Conservation (phyloP, 2,113 vertebrate genomes). For the Pterocles burchelli region DNA sequence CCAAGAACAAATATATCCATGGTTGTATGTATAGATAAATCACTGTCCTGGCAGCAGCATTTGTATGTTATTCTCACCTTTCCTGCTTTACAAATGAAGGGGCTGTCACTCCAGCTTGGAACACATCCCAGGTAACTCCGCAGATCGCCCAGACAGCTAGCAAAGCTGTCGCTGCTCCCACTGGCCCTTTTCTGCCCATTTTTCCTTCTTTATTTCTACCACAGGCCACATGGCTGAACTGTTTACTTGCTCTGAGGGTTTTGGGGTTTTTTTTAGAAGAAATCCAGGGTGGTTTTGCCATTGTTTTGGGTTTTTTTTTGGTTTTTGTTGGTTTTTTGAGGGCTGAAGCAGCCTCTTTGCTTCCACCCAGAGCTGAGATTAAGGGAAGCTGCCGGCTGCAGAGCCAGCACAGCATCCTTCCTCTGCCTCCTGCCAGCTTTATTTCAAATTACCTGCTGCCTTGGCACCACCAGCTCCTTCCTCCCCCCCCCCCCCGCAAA, state of each 20-base stretch:
- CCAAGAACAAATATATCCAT: not conserved
- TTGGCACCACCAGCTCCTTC: not conserved
- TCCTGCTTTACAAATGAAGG: not conserved
- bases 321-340: not conserved
- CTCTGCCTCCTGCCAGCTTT: conserved; percentile 3
- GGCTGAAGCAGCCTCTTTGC: not conserved
- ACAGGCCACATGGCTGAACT: not conserved
- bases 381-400: not conserved
- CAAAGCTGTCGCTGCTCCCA: not conserved
- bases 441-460: not conserved
- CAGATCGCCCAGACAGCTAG: not conserved
- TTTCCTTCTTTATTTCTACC: not conserved
- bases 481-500: not conserved
- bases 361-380: not conserved
- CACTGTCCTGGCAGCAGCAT: not conserved
- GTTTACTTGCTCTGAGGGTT: not conserved
- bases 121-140: fast-evolving
- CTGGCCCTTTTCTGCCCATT: not conserved
- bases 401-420: not conserved
- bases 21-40: not conserved
- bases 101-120: not conserved
- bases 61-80: not conserved
- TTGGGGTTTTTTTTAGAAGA: not conserved
- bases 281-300: not conserved
- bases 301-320: not conserved